Percentiles rank a stretch among this genome's conserved stretches.
Conservation (phyloP, 2,113 vertebrate species). For the Eulemur rufifrons region DNA sequence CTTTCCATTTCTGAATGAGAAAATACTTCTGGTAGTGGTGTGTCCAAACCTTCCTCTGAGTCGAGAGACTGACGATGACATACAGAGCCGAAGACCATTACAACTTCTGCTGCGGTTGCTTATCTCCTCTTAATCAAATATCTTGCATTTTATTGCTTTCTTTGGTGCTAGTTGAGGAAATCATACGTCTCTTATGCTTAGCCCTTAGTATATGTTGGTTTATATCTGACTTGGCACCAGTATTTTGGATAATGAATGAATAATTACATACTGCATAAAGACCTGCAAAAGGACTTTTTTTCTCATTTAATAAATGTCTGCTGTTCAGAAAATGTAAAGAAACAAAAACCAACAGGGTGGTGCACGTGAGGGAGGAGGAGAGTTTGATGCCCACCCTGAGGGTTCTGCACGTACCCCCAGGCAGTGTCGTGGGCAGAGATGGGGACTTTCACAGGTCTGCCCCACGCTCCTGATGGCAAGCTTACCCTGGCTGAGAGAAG, state of each 20-base stretch:
- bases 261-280: neutral
- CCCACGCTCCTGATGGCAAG: neutral
- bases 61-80: neutral
- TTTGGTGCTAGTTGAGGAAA: neutral
- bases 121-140: neutral
- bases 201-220: neutral
- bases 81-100: neutral
- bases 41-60: neutral
- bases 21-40: neutral
- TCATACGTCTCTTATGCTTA: neutral
- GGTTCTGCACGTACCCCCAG: neutral
- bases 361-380: neutral
- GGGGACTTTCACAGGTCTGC: neutral
- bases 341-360: neutral
- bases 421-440: rapidly evolving
- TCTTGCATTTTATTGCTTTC: neutral
- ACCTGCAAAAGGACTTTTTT: neutral
- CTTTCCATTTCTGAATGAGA: conserved; percentile 23
- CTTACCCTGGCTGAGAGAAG: neutral
- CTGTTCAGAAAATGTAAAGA: neutral
- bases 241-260: neutral
- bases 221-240: neutral
- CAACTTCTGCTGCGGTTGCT: neutral
- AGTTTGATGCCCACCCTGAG: too few relatives aligned
- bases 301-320: neutral